Conservation (phyloP, 2,888 invertebrate genomes). For the Escarpia spicata region DNA sequence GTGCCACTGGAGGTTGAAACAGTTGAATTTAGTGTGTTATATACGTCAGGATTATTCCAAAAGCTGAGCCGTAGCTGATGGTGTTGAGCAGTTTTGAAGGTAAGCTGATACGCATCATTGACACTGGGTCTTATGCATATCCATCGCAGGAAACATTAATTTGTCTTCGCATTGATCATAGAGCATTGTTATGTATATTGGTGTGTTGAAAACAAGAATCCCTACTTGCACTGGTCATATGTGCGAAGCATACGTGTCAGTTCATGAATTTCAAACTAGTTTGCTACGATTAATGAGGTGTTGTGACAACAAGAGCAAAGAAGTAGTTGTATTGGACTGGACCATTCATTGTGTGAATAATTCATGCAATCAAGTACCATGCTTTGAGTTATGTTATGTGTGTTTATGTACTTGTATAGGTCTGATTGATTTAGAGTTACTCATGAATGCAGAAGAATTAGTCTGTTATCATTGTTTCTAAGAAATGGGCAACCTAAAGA, state of each 20-base stretch:
- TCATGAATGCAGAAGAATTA: background rate
- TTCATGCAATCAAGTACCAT: background rate
- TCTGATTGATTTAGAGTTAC: background rate
- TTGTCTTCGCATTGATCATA: conserved; percentile 3
- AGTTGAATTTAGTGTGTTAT: background rate
- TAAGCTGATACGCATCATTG: background rate
- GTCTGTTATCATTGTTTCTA: background rate
- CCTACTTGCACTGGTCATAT: background rate
- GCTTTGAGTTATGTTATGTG: background rate
- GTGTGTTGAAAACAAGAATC: background rate
- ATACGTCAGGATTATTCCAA: background rate
- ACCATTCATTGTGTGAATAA: background rate
- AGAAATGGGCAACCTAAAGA: background rate
- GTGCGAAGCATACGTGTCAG: background rate
- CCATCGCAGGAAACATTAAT: background rate
- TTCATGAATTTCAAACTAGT: conserved; percentile 10
- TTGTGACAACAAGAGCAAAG: conserved; percentile 1
- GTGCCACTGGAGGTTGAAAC: background rate
- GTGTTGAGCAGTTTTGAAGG: background rate
- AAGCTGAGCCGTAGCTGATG: background rate
- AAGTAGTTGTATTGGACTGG: background rate
- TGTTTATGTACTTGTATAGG: background rate
- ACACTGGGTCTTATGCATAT: background rate
- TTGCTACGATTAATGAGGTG: background rate
- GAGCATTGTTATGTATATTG: background rate